Base-by-base conservation (phyloP, 2,888 invertebrate species). In the Cheiracanthium punctorium region DNA sequence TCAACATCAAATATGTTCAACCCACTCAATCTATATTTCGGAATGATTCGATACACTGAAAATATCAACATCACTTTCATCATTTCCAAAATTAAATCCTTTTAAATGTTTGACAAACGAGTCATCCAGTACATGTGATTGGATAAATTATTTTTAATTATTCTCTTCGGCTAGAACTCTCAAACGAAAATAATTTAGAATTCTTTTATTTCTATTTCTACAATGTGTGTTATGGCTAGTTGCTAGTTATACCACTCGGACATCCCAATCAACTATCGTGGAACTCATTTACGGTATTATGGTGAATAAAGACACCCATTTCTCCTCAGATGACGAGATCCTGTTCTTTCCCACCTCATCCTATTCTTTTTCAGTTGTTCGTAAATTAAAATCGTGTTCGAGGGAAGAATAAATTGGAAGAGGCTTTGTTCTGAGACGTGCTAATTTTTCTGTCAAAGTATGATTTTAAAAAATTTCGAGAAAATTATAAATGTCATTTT, bases 241-340 rank as follows among this genome's bases (percentile, higher is more conserved):
- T 74, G 29, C 58, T 65, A 58, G 69, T n/a, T 81, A 81, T 74
- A 81, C 74, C 81, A 81, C 81, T 69, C 74, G 69, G 81, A 81
- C 81, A 81, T 81, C 81, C 74, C 41, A 65, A 67, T 33, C 29
- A 14, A 65, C 71, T 64, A 52, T 24, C 43, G 48, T 32, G 24
- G 58, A 48, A 48, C 8, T 17, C 48, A 17, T 48, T 17, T 17
- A 2, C 17, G 48, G 17, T 48, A 7, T 48, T 2, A 48, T 17
- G 37, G 12, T 5, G 37, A 37, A 37, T 8, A 37, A 12, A 17
- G 48, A 28, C 20, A 17, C 14, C 32, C 28, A 69, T 69, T 41
- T 33, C 69, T 33, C n/a, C 33, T 48, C 69, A 64, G 37, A 52
- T 64, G 71, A 70, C 71, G 70, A 80, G 58, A 52, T 67, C 32